Evolutionary conservation across 2,113 vertebrate genomes (phyloP).

Genomic region (Drymodes brunneopygia): DNA sequence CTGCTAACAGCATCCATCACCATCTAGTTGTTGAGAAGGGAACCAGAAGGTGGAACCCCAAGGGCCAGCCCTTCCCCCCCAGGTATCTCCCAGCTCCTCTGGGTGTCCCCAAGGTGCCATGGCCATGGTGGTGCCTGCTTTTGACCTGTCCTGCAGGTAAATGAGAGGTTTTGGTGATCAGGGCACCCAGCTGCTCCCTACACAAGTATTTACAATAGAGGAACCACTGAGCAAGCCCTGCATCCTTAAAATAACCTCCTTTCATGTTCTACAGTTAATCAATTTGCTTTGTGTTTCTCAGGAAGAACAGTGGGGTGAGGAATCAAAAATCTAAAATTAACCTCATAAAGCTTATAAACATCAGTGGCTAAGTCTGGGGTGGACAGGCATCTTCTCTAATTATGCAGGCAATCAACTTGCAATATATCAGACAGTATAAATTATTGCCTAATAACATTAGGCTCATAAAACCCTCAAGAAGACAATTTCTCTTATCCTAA

Average conservation of each 20-base stretch:
- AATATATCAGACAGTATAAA: background rate
- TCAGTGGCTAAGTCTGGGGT: background rate
- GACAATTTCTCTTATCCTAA: background rate
- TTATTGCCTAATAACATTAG: background rate
- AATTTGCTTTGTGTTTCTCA: background rate
- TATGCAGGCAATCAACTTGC: background rate
- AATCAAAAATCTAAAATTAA: background rate
- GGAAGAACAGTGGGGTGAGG: background rate
- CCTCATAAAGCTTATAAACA: background rate
- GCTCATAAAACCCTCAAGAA: background rate
- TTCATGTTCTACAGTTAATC: background rate
- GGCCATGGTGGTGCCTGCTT: background rate
- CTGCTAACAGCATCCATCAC: background rate
- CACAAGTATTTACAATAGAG: background rate
- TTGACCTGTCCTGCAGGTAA: background rate
- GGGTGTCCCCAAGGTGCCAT: rapidly evolving
- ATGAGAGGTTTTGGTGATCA: background rate
- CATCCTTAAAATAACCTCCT: background rate
- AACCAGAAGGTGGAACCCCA: background rate
- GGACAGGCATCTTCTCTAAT: background rate
- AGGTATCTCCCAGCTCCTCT: background rate
- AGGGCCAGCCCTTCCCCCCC: background rate
- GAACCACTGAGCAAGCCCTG: background rate
- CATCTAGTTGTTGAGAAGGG: background rate
- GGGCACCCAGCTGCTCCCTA: background rate